These are phyloP conservation scores for Pantherophis vulpinus DNA, from an alignment of 2,797 vertebrate genomes.

Conservation along the genomic window DNA sequence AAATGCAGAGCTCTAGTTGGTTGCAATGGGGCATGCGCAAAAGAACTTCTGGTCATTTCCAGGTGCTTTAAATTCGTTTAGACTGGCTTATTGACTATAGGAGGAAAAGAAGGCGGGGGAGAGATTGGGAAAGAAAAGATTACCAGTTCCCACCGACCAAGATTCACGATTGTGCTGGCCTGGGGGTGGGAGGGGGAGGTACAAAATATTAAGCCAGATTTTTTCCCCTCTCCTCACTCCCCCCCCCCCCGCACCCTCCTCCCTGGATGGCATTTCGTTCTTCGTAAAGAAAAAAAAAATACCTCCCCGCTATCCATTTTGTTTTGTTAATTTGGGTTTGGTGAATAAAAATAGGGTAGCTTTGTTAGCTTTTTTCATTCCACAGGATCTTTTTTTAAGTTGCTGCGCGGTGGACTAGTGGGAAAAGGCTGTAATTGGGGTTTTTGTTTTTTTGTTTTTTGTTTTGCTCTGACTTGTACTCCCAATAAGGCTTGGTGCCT, in stretches of 20 bases:
- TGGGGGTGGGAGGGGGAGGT: background rate
- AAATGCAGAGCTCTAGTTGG: background rate
- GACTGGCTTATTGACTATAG: slow-evolving; percentile 37
- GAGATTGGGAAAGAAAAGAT: slow-evolving; percentile 32
- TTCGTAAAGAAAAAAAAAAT: background rate
- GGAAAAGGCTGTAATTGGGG: slow-evolving; percentile 62
- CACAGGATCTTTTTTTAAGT: background rate
- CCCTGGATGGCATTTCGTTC: slow-evolving; percentile 19
- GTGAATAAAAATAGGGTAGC: slow-evolving; percentile 65
- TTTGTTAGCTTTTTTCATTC: slow-evolving; percentile 65
- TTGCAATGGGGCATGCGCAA: background rate
- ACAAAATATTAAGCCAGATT: slow-evolving; percentile 27
- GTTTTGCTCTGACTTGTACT: slow-evolving; percentile 67
- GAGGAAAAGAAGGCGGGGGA: background rate
- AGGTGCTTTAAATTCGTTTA: slow-evolving; percentile 42
- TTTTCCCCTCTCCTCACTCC: background rate
- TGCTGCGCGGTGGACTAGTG: slow-evolving; percentile 64
- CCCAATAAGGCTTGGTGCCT: slow-evolving; percentile 68
- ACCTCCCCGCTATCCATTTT: slow-evolving; percentile 42
- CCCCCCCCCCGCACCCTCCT: background rate
- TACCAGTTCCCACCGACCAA: slow-evolving; percentile 60
- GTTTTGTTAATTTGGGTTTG: slow-evolving; percentile 46
- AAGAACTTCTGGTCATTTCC: slow-evolving; percentile 36
- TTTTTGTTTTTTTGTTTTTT: slow-evolving; percentile 12
- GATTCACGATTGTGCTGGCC: slow-evolving; percentile 62